phyloP scores from a whole-genome alignment of 2,888 invertebrate genomes.

The Balanococcus diminutus region DNA sequence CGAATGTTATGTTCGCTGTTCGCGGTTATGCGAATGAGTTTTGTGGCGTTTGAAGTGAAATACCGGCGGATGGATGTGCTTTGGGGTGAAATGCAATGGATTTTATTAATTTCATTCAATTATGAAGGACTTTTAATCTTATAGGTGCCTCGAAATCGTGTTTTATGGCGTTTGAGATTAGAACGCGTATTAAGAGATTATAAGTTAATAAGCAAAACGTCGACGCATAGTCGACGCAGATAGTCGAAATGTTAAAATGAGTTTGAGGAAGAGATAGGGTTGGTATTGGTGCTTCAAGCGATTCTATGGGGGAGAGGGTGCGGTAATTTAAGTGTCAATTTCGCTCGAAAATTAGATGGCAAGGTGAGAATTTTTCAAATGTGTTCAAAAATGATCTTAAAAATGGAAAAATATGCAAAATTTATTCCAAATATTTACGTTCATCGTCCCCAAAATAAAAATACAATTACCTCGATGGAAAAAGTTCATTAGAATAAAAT shows the following conservation, averaged over 20 bases:
- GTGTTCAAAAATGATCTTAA: no score
- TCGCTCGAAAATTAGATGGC: no score
- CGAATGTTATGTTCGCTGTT: neutral
- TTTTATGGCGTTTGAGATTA: neutral
- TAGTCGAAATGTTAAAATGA: no score
- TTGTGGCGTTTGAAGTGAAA: neutral
- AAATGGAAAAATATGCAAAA: no score
- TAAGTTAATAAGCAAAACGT: slow-evolving; percentile 10
- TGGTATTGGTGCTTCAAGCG: neutral
- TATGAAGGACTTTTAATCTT: neutral
- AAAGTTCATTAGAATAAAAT: no score
- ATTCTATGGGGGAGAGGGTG: neutral
- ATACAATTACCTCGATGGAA: no score
- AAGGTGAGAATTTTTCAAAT: no score
- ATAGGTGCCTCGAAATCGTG: neutral
- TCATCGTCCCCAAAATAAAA: no score
- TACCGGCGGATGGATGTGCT: neutral
- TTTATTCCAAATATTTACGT: no score
- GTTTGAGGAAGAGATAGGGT: no score
- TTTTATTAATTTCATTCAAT: slow-evolving; percentile 14
- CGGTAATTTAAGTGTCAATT: no score
- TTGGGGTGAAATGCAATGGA: neutral
- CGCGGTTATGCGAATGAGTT: neutral
- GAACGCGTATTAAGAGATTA: slow-evolving; percentile 13
- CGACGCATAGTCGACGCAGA: no score